phyloP scores from a whole-genome alignment of 2,888 invertebrate genomes.

The Caenorhabditis sp. region DNA sequence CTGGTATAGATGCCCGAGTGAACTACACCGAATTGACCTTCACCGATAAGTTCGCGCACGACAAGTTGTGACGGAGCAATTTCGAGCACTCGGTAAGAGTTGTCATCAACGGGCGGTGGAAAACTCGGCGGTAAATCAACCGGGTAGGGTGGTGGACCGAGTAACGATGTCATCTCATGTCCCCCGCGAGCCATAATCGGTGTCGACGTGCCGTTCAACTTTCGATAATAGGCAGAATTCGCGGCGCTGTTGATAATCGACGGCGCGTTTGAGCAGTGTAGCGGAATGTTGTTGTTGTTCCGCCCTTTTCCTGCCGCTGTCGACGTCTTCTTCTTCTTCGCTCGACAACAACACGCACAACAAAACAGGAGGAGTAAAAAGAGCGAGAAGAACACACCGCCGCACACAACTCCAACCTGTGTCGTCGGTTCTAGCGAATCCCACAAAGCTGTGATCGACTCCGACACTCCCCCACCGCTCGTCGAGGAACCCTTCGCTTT shows the following conservation, averaged over 20 bases:
- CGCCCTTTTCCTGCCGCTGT: constrained; percentile 17
- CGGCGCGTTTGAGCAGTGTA: constrained; percentile 37
- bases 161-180: constrained; percentile 60
- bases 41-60: constrained; percentile 89
- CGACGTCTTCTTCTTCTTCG: constrained; percentile 44
- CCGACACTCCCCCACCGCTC: constrained; percentile 22
- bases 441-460: constrained; percentile 57
- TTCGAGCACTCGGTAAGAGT: constrained; percentile 61
- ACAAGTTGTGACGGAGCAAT: constrained; percentile 54
- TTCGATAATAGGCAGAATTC: constrained; percentile 76
- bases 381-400: constrained; percentile 57
- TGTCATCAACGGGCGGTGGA: constrained; percentile 74
- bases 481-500: constrained; percentile 5
- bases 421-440: constrained; percentile 54
- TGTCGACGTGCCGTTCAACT: constrained; percentile 79
- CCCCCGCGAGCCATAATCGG: constrained; percentile 64
- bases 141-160: constrained; percentile 81
- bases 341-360: constrained; percentile 65
- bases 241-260: constrained; percentile 46
- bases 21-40: constrained; percentile 86
- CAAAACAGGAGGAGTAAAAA: constrained; percentile 62
- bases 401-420: constrained; percentile 60
- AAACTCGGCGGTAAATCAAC: constrained; percentile 72
- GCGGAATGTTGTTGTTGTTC: constrained; percentile 13
- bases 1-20: constrained; percentile 40